Evolutionary conservation across 2,888 invertebrate species (phyloP).

Genomic region (Falcaria lacertinaria): DNA sequence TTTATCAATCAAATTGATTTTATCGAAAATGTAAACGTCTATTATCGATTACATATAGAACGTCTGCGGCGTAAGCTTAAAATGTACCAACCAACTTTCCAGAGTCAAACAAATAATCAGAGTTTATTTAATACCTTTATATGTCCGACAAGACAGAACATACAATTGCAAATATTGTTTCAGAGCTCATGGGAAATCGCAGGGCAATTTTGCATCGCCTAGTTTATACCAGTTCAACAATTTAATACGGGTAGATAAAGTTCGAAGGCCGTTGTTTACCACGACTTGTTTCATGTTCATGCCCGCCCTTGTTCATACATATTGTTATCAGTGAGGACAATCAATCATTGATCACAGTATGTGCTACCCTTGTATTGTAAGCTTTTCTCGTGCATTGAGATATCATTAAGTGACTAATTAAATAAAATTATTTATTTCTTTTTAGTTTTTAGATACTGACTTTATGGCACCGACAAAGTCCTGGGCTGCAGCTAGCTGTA

Average conservation of each 20-base stretch:
- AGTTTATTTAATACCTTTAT: slow-evolving; percentile 1
- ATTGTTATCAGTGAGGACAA: background rate
- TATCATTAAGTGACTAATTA: too few species aligned
- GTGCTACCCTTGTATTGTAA: background rate
- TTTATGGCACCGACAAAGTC: too few species aligned
- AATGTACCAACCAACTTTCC: background rate
- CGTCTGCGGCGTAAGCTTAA: background rate
- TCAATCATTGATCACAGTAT: background rate
- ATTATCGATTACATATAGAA: background rate
- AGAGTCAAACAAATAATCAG: background rate
- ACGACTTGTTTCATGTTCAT: slow-evolving; percentile 6
- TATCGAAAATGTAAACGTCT: too few species aligned
- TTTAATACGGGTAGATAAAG: slow-evolving; percentile 22
- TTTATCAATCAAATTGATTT: too few species aligned
- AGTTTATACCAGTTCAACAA: slow-evolving; percentile 15
- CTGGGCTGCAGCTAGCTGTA: too few species aligned
- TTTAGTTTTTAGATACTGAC: too few species aligned
- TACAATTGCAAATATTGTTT: slow-evolving; percentile 8
- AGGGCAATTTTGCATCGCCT: slow-evolving; percentile 26
- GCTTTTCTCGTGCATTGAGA: background rate
- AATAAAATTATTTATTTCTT: too few species aligned
- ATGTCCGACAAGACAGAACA: background rate
- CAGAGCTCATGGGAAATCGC: slow-evolving; percentile 30
- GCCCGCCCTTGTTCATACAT: slow-evolving; percentile 6
- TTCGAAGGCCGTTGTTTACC: slow-evolving; percentile 34